Evolutionary conservation across 64 coral and sea anemone genomes (phyloP), one percentile per base, ranked within the genome.

Genomic region (Pachyseris speciosa): DNA sequence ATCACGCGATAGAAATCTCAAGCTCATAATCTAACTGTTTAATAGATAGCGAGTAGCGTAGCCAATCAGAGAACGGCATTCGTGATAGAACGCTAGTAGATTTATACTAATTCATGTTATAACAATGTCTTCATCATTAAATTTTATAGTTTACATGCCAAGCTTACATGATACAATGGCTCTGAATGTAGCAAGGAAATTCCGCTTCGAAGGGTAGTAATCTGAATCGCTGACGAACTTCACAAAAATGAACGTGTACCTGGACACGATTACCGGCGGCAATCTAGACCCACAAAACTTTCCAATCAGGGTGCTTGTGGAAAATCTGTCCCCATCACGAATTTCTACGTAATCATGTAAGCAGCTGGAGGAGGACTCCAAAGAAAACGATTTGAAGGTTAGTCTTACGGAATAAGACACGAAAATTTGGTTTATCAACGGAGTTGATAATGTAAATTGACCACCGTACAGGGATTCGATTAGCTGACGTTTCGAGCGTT

Each of bases 191-290:
- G 75, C 29, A 24, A 8, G 4, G 44, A 89, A 89, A 59, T 63
- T 47, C 5, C 58, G 1, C 11, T 9, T 33, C 0, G 38, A n/a
- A 33, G 40, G 43, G 20, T 10, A 68, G 31, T 51, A 47, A 37
- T 79, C 48, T 7, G 2, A 50, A 17, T 89, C 60, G 19, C 87
- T 79, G 26, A 47, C 29, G 31, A 89, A 89, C 41, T 78, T 79
- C 22, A 89, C 45, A 26, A 78, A 89, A 45, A 89, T 8, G 33
- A 67, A 89, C 2, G 20, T 40, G 44, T 76, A 74, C 57, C 45
- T 89, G 9, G 87, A 89, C 17, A 78, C 64, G 17, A 89, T 89
- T 10, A 79, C 45, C 9, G 86, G 86, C 25, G 86, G 86, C 39
- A 11, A 36, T 25, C 41, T 67, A 0, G 22, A 49, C 19, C 87